Evolutionary conservation across 2,888 invertebrate genomes (phyloP).

Genomic region (Erebia ligea): DNA sequence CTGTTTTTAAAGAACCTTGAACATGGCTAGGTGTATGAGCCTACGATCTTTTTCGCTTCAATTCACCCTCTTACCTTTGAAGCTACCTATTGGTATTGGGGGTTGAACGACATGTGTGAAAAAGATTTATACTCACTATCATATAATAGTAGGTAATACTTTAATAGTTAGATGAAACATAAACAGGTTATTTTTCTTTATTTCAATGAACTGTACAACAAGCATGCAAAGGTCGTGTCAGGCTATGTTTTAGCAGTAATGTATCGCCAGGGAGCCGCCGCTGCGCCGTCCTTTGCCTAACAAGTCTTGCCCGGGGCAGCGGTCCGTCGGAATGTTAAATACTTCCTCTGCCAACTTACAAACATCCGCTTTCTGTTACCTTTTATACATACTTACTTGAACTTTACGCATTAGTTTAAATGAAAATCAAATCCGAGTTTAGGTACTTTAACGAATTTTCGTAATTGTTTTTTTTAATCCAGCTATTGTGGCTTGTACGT

Average conservation of each 20-base stretch:
- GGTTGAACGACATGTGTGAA: too few relatives aligned
- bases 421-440: too few relatives aligned
- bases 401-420: constrained; percentile 5
- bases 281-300: constrained; percentile 57
- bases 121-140: too few relatives aligned
- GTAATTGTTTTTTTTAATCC: neutral
- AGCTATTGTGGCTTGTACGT: constrained; percentile 3
- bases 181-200: neutral
- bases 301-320: constrained; percentile 54
- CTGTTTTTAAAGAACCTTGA: too few relatives aligned
- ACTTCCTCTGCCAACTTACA: constrained; percentile 44
- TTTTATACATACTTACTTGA: constrained; percentile 11
- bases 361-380: constrained; percentile 24
- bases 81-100: too few relatives aligned
- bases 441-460: too few relatives aligned
- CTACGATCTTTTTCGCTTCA: too few relatives aligned
- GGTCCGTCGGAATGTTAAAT: constrained; percentile 61
- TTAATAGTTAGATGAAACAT: too few relatives aligned
- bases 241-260: constrained; percentile 58
- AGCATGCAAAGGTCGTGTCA: constrained; percentile 16
- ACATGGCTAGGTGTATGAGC: too few relatives aligned
- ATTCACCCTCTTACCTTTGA: too few relatives aligned
- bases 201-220: constrained; percentile 15
- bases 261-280: constrained; percentile 52
- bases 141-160: too few relatives aligned